A percentile compares a stretch with the other conserved stretches of the same genome.
These are phyloP conservation scores for Onychostruthus taczanowskii DNA, from an alignment of 2,113 vertebrate genomes.

Conservation along the genomic window DNA sequence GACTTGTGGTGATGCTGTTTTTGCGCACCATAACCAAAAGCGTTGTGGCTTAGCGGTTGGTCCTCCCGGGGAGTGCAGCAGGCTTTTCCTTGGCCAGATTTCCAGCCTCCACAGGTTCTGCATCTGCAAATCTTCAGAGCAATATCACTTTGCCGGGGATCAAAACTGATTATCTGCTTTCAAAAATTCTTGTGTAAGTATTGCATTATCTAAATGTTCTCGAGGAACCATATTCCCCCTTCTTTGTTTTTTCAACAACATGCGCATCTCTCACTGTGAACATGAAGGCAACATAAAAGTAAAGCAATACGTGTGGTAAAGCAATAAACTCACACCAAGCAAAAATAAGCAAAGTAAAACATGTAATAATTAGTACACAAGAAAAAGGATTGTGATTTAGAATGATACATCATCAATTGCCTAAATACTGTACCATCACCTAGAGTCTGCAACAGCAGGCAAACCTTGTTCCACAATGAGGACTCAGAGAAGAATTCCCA, in stretches of 20 bases:
- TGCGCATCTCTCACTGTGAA: fast-evolving
- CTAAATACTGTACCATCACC: not conserved
- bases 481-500: not conserved
- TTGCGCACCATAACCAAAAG: not conserved
- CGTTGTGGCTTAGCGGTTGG: not conserved
- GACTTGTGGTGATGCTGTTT: fast-evolving
- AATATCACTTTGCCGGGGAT: fast-evolving
- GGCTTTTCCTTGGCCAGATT: not conserved
- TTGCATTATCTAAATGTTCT: not conserved
- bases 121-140: not conserved
- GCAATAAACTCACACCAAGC: not conserved
- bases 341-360: not conserved
- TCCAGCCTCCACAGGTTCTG: not conserved
- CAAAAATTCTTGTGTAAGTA: not conserved
- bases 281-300: not conserved
- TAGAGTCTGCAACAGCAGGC: not conserved
- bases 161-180: not conserved
- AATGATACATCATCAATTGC: not conserved
- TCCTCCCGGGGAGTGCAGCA: not conserved
- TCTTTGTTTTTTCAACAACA: not conserved
- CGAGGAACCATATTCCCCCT: not conserved
- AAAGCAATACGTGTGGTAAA: not conserved
- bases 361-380: not conserved
- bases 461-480: not conserved
- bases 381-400: not conserved